Evolutionary conservation across 2,888 invertebrate genomes (phyloP), one percentile per base, ranked within the genome.

Genomic region (Heliconius sara): DNA sequence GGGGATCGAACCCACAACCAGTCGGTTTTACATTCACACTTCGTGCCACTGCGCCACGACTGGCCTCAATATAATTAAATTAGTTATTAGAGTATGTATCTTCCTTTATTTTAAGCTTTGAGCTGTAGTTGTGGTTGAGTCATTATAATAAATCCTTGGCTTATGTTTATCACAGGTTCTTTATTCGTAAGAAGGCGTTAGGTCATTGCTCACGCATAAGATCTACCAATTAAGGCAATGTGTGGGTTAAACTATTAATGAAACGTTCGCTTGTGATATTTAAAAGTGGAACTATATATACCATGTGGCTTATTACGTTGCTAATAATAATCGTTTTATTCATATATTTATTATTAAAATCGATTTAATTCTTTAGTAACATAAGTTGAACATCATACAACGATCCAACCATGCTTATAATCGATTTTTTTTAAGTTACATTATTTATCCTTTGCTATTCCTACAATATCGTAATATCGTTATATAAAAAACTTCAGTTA

Each of bases 131-230:
- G 60, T 72, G 43, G 67, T 65, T 81, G 81, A 83, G 72, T 80
- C 79, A 77, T 71, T 65, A 75, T 76, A 78, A 43, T 80, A 74
- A 78, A 79, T 83, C 81, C 80, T 82, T 84, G 78, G 80, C 80
- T 81, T 82, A 83, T 80, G 76, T 67, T 76, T 80, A 84, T 80
- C 79, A 82, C 75, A 76, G 79, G 77, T 57, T 83, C 82, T 82
- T 84, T 81, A 79, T 81, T 82, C 90, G 90, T 83, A 87, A 90
- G 87, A 89, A 85, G 91, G 92, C 84, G 88, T 88, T 85, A 88
- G 86, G 88, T 91, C 88, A 91, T 90, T 90, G 89, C 85, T 89
- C 86, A 86, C 83, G 84, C 84, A 87, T 89, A 85, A 86, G 88
- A 87, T 88, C 85, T 83, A 84, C 89, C 89, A 87, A 88, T 89